Conservation (phyloP, 2,113 vertebrate genomes). For the Mesembrinibis cayennensis region DNA sequence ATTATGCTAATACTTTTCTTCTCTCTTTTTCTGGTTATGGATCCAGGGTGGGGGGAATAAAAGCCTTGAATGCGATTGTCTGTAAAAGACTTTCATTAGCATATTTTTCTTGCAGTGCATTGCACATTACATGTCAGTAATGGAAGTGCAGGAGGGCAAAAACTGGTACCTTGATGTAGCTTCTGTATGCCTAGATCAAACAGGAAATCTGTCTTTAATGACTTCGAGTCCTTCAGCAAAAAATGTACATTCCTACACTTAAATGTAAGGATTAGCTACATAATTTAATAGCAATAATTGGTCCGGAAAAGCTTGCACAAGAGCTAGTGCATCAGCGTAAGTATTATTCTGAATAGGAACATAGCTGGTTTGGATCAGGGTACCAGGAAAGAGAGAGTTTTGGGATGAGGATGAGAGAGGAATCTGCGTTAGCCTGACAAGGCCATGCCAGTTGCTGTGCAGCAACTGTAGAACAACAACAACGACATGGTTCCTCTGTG, state of each 20-base stretch:
- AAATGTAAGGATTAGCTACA: background rate
- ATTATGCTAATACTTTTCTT: background rate
- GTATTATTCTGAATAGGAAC: background rate
- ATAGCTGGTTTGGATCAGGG: background rate
- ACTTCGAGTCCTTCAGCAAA: background rate
- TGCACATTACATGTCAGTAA: background rate
- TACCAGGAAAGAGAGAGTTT: background rate
- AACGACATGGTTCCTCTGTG: fast-evolving
- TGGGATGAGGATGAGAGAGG: background rate
- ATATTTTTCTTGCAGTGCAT: background rate
- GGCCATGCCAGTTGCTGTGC: background rate
- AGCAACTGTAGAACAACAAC: too few relatives aligned
- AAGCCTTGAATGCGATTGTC: background rate
- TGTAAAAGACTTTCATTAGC: background rate
- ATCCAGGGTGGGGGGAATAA: background rate
- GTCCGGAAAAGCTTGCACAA: background rate
- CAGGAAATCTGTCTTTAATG: background rate
- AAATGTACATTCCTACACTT: background rate
- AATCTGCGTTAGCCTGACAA: background rate
- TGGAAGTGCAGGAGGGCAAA: background rate
- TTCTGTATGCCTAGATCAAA: background rate
- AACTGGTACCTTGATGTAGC: background rate
- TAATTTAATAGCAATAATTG: background rate
- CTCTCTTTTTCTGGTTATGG: background rate
- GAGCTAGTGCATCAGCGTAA: background rate